Evolutionary conservation across 1,140 invertebrate genomes (phyloP), one percentile per base, ranked within the genome.

Genomic region (Eubasilissa regina): DNA sequence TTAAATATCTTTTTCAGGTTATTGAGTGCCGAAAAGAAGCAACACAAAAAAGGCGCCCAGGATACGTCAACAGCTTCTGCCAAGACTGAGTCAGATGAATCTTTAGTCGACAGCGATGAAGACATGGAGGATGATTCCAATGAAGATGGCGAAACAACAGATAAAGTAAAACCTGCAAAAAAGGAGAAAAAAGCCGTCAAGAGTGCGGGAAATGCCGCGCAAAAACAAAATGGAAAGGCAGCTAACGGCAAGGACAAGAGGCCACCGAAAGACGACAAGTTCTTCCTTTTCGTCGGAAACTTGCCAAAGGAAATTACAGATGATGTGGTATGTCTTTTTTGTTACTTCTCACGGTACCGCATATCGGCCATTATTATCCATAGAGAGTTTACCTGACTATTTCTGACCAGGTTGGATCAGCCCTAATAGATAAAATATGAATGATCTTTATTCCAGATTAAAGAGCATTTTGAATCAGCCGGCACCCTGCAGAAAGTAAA

Each of bases 221-320:
- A 11, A 43, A 68, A 62, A 64, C 48, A 66, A 62, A 75, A 80
- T 12, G 56, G 62, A 44, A 74, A 77, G 48, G 72, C 45, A 43
- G 70, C 19, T 45, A 53, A 70, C 21, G 43, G 56, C 80, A 13
- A 72, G 15, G 13, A 1, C 25, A n/a, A 47, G 44, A 62, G 68
- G 25, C 73, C 60, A 53, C 15, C 9, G 4, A 66, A 81, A 68
- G 47, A 77, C 35, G 60, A 74, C 35, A 55, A 56, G 19, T 89
- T 85, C 72, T 87, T 89, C 74, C 78, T 91, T 13, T 90, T 89
- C 79, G 86, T 90, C 70, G 88, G 88, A 75, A 90, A 90, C 84
- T 77, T 90, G 62, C 83, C 87, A 43, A 86, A 84, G 64, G 83
- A 84, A 84, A 83, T 84, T 55, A 89, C 84, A 0, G 60, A 79